A percentile compares a stretch with the other conserved stretches of the same genome.
These are phyloP conservation scores for Drosophila bipectinata DNA, from an alignment of 1,140 invertebrate genomes.

Conservation along the genomic window DNA sequence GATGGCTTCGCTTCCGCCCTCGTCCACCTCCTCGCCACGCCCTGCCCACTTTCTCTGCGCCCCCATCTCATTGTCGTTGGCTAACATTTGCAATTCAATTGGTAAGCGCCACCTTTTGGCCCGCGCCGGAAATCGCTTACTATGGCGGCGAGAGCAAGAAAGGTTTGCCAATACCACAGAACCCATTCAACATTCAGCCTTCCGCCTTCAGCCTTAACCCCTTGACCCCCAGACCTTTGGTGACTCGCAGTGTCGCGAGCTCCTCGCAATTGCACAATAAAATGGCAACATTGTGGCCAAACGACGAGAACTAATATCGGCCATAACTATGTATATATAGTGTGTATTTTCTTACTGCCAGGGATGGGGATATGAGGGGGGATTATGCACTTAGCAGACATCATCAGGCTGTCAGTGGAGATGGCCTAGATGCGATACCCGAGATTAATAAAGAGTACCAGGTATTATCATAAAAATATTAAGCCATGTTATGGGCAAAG, in stretches of 20 bases:
- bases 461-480: background rate
- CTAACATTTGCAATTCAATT: conserved; percentile 80
- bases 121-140: conserved; percentile 77
- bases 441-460: background rate
- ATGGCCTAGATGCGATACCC: conserved; percentile 29
- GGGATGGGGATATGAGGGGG: background rate
- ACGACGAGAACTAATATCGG: conserved; percentile 61
- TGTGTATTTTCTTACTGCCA: conserved; percentile 29
- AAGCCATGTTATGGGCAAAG: background rate
- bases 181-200: background rate
- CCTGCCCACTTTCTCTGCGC: conserved; percentile 1
- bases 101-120: conserved; percentile 74
- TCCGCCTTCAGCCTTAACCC: background rate
- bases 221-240: conserved; percentile 1
- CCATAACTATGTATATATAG: conserved; percentile 55
- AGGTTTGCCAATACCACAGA: conserved; percentile 59
- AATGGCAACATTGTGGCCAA: conserved; percentile 65
- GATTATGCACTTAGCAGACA: conserved; percentile 42
- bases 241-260: conserved; percentile 43
- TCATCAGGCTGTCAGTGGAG: conserved; percentile 44
- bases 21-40: conserved; percentile 9
- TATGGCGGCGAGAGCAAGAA: conserved; percentile 62
- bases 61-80: conserved; percentile 54
- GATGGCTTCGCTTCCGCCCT: conserved; percentile 74
- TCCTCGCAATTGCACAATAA: conserved; percentile 68